Evolutionary conservation across 2,888 invertebrate genomes (phyloP).

Genomic region (Agriotes lineatus): DNA sequence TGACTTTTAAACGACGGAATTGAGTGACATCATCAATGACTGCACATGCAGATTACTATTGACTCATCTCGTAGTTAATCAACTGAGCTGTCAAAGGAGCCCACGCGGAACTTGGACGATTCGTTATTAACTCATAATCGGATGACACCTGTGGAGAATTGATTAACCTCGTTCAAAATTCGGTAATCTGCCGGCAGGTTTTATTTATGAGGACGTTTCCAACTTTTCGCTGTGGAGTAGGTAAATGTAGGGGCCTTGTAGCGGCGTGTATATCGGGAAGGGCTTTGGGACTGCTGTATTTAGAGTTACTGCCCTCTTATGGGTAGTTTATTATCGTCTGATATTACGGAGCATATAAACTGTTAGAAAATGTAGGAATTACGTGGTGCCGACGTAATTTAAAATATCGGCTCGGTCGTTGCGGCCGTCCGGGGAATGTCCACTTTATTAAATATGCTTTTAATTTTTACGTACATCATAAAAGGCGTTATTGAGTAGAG

Average conservation of each 20-base stretch:
- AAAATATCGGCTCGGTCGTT: background rate
- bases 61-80: slow-evolving; percentile 26
- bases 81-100: slow-evolving; percentile 26
- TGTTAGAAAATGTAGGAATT: slow-evolving; percentile 24
- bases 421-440: background rate
- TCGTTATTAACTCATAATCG: slow-evolving; percentile 24
- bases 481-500: background rate
- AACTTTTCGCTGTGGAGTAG: background rate
- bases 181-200: background rate
- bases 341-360: slow-evolving; percentile 32
- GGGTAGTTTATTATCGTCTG: slow-evolving; percentile 40
- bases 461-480: too few species aligned
- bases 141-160: slow-evolving; percentile 8
- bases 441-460: background rate
- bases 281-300: slow-evolving; percentile 30
- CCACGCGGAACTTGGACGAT: background rate
- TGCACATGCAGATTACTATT: slow-evolving; percentile 31
- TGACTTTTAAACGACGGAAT: slow-evolving; percentile 25
- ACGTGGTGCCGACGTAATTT: slow-evolving; percentile 8
- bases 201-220: background rate
- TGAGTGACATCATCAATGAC: slow-evolving; percentile 30
- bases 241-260: background rate
- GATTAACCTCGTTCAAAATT: background rate
- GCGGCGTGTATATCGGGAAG: slow-evolving; percentile 13
- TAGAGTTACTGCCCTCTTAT: slow-evolving; percentile 40